These are phyloP conservation scores for Autographa gamma DNA, from an alignment of 2,888 invertebrate genomes.

Conservation along the genomic window DNA sequence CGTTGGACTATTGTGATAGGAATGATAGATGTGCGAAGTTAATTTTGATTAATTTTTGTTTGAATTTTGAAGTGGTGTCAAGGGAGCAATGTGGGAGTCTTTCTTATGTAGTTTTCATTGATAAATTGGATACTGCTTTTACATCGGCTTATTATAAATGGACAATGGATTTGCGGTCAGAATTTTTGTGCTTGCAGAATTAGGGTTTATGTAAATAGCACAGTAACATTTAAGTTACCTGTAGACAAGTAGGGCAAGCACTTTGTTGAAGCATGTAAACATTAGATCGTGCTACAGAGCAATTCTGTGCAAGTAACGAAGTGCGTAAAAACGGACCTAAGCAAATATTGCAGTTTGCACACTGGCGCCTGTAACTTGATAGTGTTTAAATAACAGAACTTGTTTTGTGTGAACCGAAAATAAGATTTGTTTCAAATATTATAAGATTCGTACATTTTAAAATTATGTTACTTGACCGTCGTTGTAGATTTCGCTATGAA, in stretches of 20 bases:
- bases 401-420: conserved; percentile 45
- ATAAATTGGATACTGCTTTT: not conserved
- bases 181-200: not conserved
- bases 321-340: conserved; percentile 69
- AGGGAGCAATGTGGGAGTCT: conserved; percentile 29
- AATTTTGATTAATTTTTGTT: conserved; percentile 51
- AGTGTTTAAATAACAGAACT: conserved; percentile 61
- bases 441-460: not conserved
- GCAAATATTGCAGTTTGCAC: conserved; percentile 84
- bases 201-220: not conserved
- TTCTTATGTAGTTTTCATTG: not conserved
- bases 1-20: conserved; percentile 63
- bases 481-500: no score
- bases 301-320: conserved; percentile 40
- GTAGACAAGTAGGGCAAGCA: conserved; percentile 3
- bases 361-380: conserved; percentile 85
- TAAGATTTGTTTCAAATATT: conserved; percentile 28
- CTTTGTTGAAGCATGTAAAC: conserved; percentile 22
- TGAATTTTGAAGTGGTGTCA: conserved; percentile 27
- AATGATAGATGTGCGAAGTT: conserved; percentile 53
- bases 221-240: not conserved
- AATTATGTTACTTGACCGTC: not conserved
- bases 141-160: not conserved
- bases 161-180: not conserved
- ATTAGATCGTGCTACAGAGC: conserved; percentile 39